phyloP scores from a whole-genome alignment of 2,113 vertebrate genomes.

The Dipodomys merriami region DNA sequence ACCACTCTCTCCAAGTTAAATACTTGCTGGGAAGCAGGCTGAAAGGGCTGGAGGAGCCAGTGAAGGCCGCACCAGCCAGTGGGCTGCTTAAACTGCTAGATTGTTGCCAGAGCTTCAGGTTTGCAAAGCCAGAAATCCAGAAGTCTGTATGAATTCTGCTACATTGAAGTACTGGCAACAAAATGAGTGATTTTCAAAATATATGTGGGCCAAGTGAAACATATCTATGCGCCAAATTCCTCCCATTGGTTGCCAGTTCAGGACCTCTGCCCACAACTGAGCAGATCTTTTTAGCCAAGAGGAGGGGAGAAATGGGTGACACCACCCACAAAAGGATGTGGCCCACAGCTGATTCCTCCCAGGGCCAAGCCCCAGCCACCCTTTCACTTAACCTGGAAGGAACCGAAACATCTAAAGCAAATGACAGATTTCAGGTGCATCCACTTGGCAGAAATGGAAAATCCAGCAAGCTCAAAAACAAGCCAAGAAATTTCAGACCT shows the following conservation, averaged over 20 bases:
- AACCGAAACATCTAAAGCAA: neutral
- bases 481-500: neutral
- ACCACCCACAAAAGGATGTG: neutral
- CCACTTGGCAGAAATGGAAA: neutral
- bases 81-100: neutral
- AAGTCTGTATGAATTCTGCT: slow-evolving; percentile 12
- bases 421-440: neutral
- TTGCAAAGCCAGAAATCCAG: slow-evolving; percentile 31
- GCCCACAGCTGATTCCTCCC: neutral
- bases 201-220: slow-evolving; percentile 41
- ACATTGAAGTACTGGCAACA: slow-evolving; percentile 48
- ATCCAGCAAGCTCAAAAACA: neutral
- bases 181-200: slow-evolving; percentile 33
- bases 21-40: neutral
- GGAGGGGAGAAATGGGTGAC: neutral
- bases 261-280: neutral
- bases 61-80: accelerated
- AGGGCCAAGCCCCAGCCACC: neutral
- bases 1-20: neutral
- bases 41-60: neutral
- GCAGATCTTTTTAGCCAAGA: neutral
- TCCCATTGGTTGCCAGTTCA: neutral
- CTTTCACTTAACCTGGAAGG: neutral
- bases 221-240: slow-evolving; percentile 32
- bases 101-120: neutral